Evolutionary conservation across 2,888 invertebrate species (phyloP).

Genomic region (Rotaria macrura): DNA sequence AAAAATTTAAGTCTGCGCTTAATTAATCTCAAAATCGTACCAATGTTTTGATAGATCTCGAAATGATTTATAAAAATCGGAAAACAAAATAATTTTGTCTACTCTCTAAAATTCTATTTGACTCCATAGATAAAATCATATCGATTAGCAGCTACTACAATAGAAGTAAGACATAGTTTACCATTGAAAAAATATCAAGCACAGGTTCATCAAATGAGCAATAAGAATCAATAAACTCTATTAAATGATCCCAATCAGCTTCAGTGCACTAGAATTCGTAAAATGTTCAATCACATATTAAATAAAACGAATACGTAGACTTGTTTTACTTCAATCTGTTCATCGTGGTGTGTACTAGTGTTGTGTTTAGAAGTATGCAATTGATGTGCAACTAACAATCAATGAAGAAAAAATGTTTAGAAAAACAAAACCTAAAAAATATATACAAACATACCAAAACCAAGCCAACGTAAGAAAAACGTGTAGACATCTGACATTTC

Average conservation of each 20-base stretch:
- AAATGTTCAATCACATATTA: neutral
- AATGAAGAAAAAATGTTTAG: neutral
- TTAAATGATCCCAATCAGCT: slow-evolving; percentile 20
- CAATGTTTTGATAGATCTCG: too few species aligned
- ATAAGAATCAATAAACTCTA: neutral
- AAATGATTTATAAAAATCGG: too few species aligned
- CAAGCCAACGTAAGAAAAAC: neutral
- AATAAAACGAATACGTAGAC: too few species aligned
- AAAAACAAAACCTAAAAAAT: neutral
- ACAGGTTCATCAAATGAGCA: slow-evolving; percentile 7
- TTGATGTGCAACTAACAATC: neutral
- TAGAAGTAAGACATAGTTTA: too few species aligned
- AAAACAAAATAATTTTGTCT: too few species aligned
- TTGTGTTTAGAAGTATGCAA: neutral
- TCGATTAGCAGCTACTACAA: too few species aligned
- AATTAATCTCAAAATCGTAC: too few species aligned
- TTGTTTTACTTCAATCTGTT: neutral
- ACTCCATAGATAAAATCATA: too few species aligned
- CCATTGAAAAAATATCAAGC: slow-evolving; percentile 5
- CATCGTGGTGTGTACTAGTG: neutral
- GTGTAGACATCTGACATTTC: slow-evolving; percentile 19
- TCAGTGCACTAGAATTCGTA: neutral
- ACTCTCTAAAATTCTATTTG: too few species aligned
- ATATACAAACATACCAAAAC: neutral
- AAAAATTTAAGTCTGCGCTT: too few species aligned